A percentile compares a stretch with the other conserved stretches of the same genome.
These are phyloP conservation scores for Laupala kohalensis DNA, from an alignment of 1,140 invertebrate genomes.

Conservation along the genomic window DNA sequence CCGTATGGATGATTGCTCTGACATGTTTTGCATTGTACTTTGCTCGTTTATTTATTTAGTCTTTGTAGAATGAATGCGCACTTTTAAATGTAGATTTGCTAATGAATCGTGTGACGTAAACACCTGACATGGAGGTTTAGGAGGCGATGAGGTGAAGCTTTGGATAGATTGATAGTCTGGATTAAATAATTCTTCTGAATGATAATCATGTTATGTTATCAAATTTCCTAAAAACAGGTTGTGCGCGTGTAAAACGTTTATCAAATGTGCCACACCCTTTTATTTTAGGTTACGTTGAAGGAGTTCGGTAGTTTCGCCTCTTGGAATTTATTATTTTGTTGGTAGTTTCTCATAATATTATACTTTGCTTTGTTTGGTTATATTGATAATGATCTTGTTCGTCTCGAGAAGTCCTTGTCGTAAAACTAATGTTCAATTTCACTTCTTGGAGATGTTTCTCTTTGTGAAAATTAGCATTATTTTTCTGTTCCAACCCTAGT, in stretches of 20 bases:
- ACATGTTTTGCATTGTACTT: background rate
- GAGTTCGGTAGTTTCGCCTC: too few species aligned
- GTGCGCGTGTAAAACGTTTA: background rate
- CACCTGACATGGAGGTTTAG: background rate
- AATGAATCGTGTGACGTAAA: background rate
- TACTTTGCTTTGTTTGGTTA: too few species aligned
- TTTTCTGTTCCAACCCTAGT: too few species aligned
- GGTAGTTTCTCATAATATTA: too few species aligned
- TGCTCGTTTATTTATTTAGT: background rate
- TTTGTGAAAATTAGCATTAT: too few species aligned
- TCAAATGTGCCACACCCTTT: constrained; percentile 1
- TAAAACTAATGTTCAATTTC: too few species aligned
- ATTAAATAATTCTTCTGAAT: background rate
- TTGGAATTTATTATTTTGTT: too few species aligned
- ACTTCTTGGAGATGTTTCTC: too few species aligned
- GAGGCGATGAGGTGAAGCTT: background rate
- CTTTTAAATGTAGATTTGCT: background rate
- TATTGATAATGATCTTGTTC: too few species aligned
- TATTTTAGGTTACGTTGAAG: background rate
- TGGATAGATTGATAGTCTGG: background rate
- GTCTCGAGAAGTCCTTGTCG: too few species aligned
- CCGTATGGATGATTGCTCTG: background rate
- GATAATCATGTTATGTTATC: background rate
- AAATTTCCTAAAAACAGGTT: background rate
- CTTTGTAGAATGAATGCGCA: background rate